Conservation (phyloP, 2,888 invertebrate species). For the Tethea ocularis region DNA sequence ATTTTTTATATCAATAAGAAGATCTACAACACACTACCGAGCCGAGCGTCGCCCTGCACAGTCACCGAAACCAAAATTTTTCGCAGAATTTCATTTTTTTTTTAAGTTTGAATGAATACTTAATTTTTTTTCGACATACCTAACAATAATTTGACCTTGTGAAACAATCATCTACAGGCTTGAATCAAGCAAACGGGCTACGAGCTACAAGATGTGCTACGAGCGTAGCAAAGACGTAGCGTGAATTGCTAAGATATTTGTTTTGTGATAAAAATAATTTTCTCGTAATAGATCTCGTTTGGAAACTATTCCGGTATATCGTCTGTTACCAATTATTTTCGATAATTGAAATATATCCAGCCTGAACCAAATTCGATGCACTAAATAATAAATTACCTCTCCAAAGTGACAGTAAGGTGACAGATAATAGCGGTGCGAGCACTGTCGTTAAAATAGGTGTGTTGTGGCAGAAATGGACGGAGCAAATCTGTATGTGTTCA, state of each 20-base stretch:
- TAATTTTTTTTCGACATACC: too few relatives aligned
- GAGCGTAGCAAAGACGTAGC: background rate
- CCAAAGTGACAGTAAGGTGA: slow-evolving; percentile 12
- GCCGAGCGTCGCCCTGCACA: too few relatives aligned
- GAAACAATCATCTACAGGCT: slow-evolving; percentile 1
- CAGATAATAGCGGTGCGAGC: slow-evolving; percentile 22
- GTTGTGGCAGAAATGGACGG: slow-evolving; percentile 41
- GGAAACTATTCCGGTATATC: background rate
- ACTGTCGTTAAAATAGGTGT: slow-evolving; percentile 37
- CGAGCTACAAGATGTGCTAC: slow-evolving; percentile 6
- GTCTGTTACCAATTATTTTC: background rate
- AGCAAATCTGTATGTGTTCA: slow-evolving; percentile 54
- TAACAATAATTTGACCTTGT: too few relatives aligned
- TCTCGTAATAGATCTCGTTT: background rate
- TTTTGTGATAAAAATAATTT: background rate
- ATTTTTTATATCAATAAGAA: too few relatives aligned
- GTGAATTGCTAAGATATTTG: too few relatives aligned
- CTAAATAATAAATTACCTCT: slow-evolving; percentile 7
- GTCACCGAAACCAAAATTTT: too few relatives aligned
- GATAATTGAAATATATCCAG: background rate
- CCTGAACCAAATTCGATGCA: background rate
- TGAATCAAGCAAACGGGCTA: too few relatives aligned
- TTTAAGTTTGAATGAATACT: too few relatives aligned
- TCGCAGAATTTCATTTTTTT: too few relatives aligned
- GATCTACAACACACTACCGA: too few relatives aligned